Evolutionary conservation across 2,797 vertebrate species (phyloP).

Genomic region (Acanthurus tractus): DNA sequence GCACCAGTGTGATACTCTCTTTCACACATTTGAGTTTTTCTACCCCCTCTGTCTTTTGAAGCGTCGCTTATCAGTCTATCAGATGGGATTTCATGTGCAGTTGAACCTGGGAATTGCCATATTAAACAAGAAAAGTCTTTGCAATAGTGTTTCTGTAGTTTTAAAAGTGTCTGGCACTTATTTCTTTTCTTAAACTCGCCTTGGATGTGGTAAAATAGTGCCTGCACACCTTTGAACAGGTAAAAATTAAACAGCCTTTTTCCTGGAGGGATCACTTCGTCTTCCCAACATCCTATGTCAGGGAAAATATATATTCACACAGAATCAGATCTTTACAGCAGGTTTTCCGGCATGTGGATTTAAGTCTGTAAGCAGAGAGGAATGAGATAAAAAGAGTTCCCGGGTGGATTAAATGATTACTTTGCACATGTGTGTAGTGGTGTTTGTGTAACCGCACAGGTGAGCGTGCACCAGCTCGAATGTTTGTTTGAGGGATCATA

Average conservation of each 20-base stretch:
- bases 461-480: neutral
- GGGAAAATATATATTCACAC: slow-evolving; percentile 32
- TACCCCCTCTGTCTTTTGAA: slow-evolving; percentile 30
- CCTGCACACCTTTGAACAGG: slow-evolving; percentile 34
- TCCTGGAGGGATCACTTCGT: slow-evolving; percentile 28
- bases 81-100: slow-evolving; percentile 26
- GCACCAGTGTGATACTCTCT: neutral
- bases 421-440: slow-evolving; percentile 23
- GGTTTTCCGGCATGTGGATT: slow-evolving; percentile 51
- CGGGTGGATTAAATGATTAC: slow-evolving; percentile 41
- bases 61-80: neutral
- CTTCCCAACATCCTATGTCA: slow-evolving; percentile 8
- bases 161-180: slow-evolving; percentile 5
- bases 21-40: slow-evolving; percentile 6
- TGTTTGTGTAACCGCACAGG: neutral
- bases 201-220: slow-evolving; percentile 19
- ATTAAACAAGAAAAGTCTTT: neutral
- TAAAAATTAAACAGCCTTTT: slow-evolving; percentile 49
- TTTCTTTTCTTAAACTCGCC: slow-evolving; percentile 7
- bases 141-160: neutral
- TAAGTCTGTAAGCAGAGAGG: slow-evolving; percentile 52
- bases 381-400: slow-evolving; percentile 32
- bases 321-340: slow-evolving; percentile 34
- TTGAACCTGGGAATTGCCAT: neutral
- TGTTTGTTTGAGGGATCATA: slow-evolving; percentile 10